Evolutionary conservation across 2,113 vertebrate genomes (phyloP).

Genomic region (Podocnemis expansa): DNA sequence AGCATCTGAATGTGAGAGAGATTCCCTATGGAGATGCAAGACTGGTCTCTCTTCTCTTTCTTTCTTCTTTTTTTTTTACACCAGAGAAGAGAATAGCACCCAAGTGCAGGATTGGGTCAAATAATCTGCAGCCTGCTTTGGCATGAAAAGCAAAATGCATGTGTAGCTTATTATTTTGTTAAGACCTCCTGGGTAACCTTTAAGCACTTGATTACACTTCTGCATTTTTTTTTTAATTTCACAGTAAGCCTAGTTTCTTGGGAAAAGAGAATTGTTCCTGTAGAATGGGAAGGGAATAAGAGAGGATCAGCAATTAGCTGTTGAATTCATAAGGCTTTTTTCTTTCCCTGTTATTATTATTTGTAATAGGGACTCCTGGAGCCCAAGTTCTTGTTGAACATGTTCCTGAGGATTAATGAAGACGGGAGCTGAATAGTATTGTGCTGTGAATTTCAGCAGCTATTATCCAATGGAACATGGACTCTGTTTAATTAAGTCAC

Average conservation of each 20-base stretch:
- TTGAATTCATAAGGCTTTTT: background rate
- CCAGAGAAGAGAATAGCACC: fast-evolving
- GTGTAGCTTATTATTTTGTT: background rate
- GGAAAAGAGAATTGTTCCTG: constrained; percentile 31
- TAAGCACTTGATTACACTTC: constrained; percentile 56
- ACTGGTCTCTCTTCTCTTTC: fast-evolving
- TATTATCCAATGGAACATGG: background rate
- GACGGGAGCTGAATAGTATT: background rate
- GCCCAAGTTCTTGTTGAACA: background rate
- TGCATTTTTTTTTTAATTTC: constrained; percentile 32
- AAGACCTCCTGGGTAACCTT: constrained; percentile 34
- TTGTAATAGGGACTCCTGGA: background rate
- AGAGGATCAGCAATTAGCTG: constrained; percentile 38
- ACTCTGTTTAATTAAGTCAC: background rate
- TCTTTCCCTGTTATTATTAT: constrained; percentile 11
- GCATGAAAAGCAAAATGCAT: background rate
- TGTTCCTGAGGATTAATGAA: background rate
- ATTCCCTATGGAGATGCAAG: fast-evolving
- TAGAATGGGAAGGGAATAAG: constrained; percentile 40
- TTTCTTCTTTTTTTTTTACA: background rate
- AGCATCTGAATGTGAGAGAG: background rate
- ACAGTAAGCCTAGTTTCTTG: constrained; percentile 34
- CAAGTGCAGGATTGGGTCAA: background rate
- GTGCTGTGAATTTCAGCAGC: background rate
- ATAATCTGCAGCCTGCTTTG: background rate